phyloP scores from a whole-genome alignment of 2,888 invertebrate species.

The Ophion ventricosus region DNA sequence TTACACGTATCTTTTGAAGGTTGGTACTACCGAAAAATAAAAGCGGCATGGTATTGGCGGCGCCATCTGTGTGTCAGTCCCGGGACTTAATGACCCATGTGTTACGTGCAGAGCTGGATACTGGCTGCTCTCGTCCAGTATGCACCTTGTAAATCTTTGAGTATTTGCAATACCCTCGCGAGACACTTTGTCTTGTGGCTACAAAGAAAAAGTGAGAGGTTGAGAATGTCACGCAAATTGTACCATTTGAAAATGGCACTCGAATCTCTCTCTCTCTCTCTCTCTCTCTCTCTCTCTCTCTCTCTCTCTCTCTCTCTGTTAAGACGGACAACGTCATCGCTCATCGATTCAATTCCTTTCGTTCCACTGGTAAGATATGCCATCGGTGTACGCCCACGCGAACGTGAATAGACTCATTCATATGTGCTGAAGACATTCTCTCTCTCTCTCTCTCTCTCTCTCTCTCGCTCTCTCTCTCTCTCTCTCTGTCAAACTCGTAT shows the following conservation, averaged over 20 bases:
- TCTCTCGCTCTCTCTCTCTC: constrained; percentile 46
- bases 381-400: constrained; percentile 67
- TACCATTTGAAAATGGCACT: constrained; percentile 49
- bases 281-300: not conserved
- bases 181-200: no score
- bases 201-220: not conserved
- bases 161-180: no score
- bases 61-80: no score
- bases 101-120: no score
- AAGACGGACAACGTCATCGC: constrained; percentile 59
- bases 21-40: no score
- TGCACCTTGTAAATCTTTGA: no score
- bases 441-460: constrained; percentile 49
- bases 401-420: constrained; percentile 78
- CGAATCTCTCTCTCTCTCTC: constrained; percentile 28
- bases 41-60: no score
- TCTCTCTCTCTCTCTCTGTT: not conserved
- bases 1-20: no score
- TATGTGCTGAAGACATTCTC: constrained; percentile 66
- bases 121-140: no score
- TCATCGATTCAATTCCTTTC: constrained; percentile 64
- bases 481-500: constrained; percentile 42
- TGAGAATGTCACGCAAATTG: constrained; percentile 7
- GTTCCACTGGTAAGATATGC: constrained; percentile 63
- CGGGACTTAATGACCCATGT: no score